Percentiles rank a stretch among this genome's conserved stretches.
These are phyloP conservation scores for Boleophthalmus pectinirostris DNA, from an alignment of 2,113 vertebrate species.

Conservation along the genomic window DNA sequence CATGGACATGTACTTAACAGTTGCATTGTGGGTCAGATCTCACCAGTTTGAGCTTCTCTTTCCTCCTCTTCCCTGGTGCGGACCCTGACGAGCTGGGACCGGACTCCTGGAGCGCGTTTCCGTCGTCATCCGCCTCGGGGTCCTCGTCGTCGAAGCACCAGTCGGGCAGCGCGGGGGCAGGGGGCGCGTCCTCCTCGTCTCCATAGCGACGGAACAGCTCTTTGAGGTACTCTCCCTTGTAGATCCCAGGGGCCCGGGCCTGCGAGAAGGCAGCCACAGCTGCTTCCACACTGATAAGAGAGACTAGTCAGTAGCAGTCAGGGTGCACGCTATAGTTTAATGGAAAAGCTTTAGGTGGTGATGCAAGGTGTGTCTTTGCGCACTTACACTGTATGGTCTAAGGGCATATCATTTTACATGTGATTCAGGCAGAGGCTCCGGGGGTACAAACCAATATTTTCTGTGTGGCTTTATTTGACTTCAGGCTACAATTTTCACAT, in stretches of 20 bases:
- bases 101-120: conserved; percentile 83
- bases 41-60: conserved; percentile 94
- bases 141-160: conserved; percentile 96
- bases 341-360: background rate
- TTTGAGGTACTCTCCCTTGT: conserved; percentile 97
- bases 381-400: background rate
- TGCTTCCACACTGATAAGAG: conserved; percentile 87
- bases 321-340: background rate
- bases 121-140: conserved; percentile 84
- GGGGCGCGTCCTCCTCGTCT: conserved; percentile 88
- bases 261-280: conserved; percentile 91
- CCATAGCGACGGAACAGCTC: conserved; percentile 96
- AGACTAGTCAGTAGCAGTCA: background rate
- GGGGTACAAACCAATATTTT: background rate
- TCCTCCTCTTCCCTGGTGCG: conserved; percentile 85
- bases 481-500: background rate
- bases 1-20: conserved; percentile 32
- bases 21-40: conserved; percentile 53
- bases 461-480: background rate
- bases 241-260: conserved; percentile 95
- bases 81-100: conserved; percentile 91
- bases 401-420: background rate
- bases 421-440: background rate
- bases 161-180: conserved; percentile 88
- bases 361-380: background rate